Conservation (phyloP, 2,113 vertebrate genomes). For the Apistogramma diplotaenia region DNA sequence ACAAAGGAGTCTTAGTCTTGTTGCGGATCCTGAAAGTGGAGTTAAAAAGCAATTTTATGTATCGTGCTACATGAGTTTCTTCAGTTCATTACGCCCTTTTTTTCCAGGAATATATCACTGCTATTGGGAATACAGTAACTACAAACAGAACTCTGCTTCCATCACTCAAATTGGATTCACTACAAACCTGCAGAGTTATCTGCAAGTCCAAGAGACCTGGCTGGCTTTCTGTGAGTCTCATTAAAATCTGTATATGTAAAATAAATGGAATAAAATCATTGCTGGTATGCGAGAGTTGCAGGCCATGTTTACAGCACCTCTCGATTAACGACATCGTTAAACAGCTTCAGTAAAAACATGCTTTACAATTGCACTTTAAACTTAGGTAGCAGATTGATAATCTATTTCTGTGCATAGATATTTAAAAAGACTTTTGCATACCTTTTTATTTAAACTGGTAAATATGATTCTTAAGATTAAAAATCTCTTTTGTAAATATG, state of each 20-base stretch:
- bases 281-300: neutral
- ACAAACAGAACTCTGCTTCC: conserved; percentile 55
- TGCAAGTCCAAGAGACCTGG: conserved; percentile 87
- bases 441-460: neutral
- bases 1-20: neutral
- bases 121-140: conserved; percentile 79
- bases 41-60: neutral
- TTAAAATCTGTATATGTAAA: neutral
- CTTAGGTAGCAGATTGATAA: neutral
- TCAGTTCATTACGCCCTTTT: neutral
- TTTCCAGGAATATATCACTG: conserved; percentile 86
- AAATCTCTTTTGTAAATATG: neutral
- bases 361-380: neutral
- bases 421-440: too few relatives aligned
- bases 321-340: neutral
- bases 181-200: conserved; percentile 78
- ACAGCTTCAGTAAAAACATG: neutral
- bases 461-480: neutral
- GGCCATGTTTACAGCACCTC: neutral
- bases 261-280: neutral
- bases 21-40: too few relatives aligned
- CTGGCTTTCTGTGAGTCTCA: conserved; percentile 83
- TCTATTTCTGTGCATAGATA: neutral
- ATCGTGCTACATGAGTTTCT: neutral
- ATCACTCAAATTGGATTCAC: conserved; percentile 81